These are phyloP conservation scores for Scaptomyza cyrtandrae DNA, from an alignment of 2,888 invertebrate species.

Conservation along the genomic window DNA sequence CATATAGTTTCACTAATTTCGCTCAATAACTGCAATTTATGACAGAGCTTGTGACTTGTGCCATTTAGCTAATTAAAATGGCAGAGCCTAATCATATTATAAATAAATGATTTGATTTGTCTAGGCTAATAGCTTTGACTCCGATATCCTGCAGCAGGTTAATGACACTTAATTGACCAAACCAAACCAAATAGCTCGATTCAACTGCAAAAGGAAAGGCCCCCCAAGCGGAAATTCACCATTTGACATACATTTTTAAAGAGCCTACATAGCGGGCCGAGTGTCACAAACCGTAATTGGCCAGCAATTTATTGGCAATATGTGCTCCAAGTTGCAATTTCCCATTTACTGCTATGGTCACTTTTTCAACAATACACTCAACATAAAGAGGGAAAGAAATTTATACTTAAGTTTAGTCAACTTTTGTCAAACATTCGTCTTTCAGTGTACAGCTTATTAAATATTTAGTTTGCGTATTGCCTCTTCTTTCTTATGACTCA, in stretches of 20 bases:
- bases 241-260: conserved; percentile 80
- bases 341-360: background rate
- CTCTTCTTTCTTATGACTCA: conserved; percentile 1
- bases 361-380: too few species aligned
- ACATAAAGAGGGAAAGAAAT: too few species aligned
- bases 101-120: conserved; percentile 64
- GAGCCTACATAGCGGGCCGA: conserved; percentile 36
- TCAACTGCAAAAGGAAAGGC: background rate
- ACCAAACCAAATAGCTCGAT: conserved; percentile 47
- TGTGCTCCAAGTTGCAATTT: conserved; percentile 14
- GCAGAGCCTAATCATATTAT: conserved; percentile 37
- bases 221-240: conserved; percentile 68
- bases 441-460: conserved; percentile 49
- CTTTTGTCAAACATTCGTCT: too few species aligned
- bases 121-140: conserved; percentile 47
- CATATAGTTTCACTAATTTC: conserved; percentile 64
- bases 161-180: conserved; percentile 70
- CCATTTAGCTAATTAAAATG: conserved; percentile 74
- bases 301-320: conserved; percentile 43
- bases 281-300: conserved; percentile 34
- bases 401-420: too few species aligned
- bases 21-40: conserved; percentile 68
- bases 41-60: conserved; percentile 33
- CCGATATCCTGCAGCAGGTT: conserved; percentile 55
- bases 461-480: conserved; percentile 50